Percentiles rank a stretch among this genome's conserved stretches.
These are phyloP conservation scores for Hoplodrina blanda DNA, from an alignment of 2,888 invertebrate genomes.

Conservation along the genomic window DNA sequence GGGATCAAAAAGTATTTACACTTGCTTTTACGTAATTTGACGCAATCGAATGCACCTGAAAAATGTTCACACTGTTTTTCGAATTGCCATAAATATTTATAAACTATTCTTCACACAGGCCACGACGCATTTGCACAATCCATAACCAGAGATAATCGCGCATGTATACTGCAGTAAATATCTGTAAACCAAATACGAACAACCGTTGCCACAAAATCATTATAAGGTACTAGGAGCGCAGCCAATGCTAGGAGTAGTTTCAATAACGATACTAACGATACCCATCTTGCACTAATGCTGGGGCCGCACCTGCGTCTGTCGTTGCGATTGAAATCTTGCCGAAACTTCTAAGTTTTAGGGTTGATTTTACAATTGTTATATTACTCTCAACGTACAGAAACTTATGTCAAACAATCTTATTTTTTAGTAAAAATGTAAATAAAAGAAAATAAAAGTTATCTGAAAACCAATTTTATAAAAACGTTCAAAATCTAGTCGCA, in stretches of 20 bases:
- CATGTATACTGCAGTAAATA: slow-evolving; percentile 21
- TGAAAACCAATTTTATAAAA: too few relatives aligned
- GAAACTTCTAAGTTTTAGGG: neutral
- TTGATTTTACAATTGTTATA: neutral
- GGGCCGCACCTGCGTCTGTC: neutral
- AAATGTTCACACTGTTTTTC: neutral
- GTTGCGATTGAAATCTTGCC: neutral
- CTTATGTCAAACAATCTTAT: neutral
- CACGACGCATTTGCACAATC: neutral
- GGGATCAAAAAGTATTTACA: too few relatives aligned
- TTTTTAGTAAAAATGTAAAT: too few relatives aligned
- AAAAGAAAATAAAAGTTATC: too few relatives aligned
- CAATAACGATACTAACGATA: slow-evolving; percentile 49
- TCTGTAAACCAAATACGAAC: slow-evolving; percentile 42
- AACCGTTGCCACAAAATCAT: slow-evolving; percentile 45
- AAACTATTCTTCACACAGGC: neutral
- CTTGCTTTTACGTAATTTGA: too few relatives aligned
- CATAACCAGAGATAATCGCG: neutral
- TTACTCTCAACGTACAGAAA: neutral
- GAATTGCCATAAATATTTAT: neutral
- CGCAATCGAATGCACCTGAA: neutral
- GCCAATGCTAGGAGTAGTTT: slow-evolving; percentile 33
- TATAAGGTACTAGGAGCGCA: slow-evolving; percentile 35
- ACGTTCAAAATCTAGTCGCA: too few relatives aligned
- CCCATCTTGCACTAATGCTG: slow-evolving; percentile 31